Base-by-base conservation (phyloP, 2,888 invertebrate genomes). In the Drosophila paranaensis region DNA sequence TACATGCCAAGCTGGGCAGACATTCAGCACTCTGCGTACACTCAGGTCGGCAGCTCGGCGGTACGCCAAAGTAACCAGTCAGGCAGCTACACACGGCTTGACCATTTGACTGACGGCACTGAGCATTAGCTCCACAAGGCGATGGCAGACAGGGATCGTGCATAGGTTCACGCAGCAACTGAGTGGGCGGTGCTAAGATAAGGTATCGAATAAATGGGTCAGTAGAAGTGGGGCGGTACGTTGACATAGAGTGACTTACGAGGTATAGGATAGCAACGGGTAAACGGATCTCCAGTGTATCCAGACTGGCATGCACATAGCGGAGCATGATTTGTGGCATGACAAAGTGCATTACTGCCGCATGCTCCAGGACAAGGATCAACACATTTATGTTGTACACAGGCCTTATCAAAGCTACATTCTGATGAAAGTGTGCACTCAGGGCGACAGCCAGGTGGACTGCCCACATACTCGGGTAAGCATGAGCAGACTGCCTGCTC, bases 1-100 rank as follows among this genome's bases (percentile, higher is more conserved):
- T 95, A 88, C 97, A 97, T 50, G 97, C 96, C 81, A 94, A 93
- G 88, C 95, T 95, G 82, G 95, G 95, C 6, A 95, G 91, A 91
- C 97, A 97, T 84, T 97, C 97, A 0, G 96, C 94, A 89, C 95
- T 96, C 35, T 96, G 95, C 5, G 94, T 94, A 89, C 96, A 96
- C 88, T 95, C 95, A 9, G 96, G 96, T 37, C 95, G 94, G 88
- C 96, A 96, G 71, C 94, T 94, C 6, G 96, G 96, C 37, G 96
- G 96, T 55, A 94, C 94, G 25, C 96, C 96, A 64, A 95, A 94
- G 90, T 95, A 96, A 71, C 94, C 94, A 5, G 94, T 90, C 69
- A 94, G 91, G 90, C 96, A 96, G 37, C 94, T 94, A 79, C 96
- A 96, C 10, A 95, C 94, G 14, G 95, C 94, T 80, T 94, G 93